These are phyloP conservation scores for Elephas maximus DNA, from an alignment of 2,113 vertebrate genomes.

Conservation along the genomic window DNA sequence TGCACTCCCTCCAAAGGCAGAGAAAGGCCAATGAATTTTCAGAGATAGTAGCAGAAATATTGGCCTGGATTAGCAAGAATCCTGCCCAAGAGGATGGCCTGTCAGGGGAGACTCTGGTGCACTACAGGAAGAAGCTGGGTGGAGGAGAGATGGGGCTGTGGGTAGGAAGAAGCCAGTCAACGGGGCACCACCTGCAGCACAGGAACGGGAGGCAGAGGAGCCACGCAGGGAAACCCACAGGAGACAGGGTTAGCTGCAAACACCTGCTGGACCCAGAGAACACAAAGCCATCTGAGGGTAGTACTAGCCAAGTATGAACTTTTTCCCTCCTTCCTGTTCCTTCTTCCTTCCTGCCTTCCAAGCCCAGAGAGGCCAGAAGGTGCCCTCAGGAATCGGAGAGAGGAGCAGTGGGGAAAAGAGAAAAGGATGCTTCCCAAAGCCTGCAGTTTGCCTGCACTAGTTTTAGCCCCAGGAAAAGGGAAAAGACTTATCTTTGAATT, in stretches of 20 bases:
- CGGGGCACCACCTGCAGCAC: background rate
- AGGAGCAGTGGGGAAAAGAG: background rate
- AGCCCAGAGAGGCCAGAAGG: background rate
- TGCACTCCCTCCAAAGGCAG: background rate
- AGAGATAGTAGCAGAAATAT: background rate
- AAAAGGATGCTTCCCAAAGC: background rate
- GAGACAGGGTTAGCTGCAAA: background rate
- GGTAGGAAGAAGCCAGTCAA: background rate
- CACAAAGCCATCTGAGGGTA: background rate
- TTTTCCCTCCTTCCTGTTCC: background rate
- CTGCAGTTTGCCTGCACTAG: background rate
- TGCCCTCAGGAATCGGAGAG: background rate
- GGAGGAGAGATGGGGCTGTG: rapidly evolving
- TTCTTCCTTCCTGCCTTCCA: background rate
- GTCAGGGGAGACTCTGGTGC: background rate
- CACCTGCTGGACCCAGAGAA: background rate
- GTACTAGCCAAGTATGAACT: background rate
- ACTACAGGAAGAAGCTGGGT: background rate
- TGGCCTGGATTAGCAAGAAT: background rate
- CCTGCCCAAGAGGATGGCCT: background rate
- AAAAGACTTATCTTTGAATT: background rate
- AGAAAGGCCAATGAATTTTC: background rate
- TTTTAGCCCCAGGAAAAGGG: background rate
- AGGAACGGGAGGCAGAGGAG: background rate
- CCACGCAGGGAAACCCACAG: background rate